These are phyloP conservation scores for Darwinula stevensoni DNA, from an alignment of 2,888 invertebrate genomes.

Conservation along the genomic window DNA sequence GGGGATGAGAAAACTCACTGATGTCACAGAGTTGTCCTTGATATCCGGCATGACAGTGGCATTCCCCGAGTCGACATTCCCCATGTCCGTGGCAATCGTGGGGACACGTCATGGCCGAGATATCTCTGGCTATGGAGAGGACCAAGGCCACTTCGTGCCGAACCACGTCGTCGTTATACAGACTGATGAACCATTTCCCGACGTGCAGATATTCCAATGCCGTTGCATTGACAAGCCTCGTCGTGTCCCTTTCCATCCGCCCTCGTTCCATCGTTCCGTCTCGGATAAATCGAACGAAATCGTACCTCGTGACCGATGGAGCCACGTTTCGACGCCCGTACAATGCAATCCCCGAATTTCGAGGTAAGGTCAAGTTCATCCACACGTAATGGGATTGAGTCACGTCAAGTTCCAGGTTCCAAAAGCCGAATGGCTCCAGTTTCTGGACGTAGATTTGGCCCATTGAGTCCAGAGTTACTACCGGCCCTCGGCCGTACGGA, in stretches of 20 bases:
- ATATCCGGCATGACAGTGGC: no score
- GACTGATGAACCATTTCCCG: constrained; percentile 12
- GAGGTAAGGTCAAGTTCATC: constrained; percentile 13
- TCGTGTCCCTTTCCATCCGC: constrained; percentile 7
- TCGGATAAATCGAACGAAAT: constrained; percentile 13
- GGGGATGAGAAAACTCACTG: no score
- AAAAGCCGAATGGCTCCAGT: constrained; percentile 50
- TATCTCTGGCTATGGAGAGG: neutral
- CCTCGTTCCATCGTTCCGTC: constrained; percentile 9
- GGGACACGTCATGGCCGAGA: neutral
- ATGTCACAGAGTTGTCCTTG: no score
- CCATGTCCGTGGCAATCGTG: constrained; percentile 62
- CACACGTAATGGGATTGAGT: constrained; percentile 15
- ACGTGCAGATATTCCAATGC: constrained; percentile 11
- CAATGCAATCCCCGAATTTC: constrained; percentile 13
- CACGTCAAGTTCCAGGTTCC: constrained; percentile 73
- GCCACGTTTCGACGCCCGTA: constrained; percentile 13
- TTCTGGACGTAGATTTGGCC: neutral
- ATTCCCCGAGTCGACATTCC: constrained; percentile 69
- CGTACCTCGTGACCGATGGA: constrained; percentile 14
- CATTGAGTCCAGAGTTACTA: no score
- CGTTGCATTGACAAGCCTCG: constrained; percentile 8
- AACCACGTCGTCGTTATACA: constrained; percentile 12
- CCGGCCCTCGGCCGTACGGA: no score
- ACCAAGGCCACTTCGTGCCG: neutral